Conservation (phyloP, 2,797 vertebrate genomes). For the Galago senegalensis region DNA sequence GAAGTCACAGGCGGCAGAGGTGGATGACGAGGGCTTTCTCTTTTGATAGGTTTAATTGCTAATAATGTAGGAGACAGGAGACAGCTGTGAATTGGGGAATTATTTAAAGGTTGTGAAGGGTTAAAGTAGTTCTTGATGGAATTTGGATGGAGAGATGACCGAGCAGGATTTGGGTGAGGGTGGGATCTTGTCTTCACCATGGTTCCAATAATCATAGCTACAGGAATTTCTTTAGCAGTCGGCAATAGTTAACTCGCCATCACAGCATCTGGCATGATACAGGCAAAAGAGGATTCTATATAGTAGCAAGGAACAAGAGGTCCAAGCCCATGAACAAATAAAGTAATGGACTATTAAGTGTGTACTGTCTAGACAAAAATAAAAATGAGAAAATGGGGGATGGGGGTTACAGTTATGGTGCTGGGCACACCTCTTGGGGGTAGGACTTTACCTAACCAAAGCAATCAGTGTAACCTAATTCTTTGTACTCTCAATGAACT, state of each 20-base stretch:
- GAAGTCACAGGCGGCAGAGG: not conserved
- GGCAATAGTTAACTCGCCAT: not conserved
- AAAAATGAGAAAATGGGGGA: not conserved
- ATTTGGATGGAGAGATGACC: not conserved
- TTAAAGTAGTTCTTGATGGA: not conserved
- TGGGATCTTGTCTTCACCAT: not conserved
- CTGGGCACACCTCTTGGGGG: too few species aligned
- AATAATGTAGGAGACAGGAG: not conserved
- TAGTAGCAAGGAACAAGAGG: not conserved
- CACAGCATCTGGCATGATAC: not conserved
- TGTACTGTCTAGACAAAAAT: accelerated
- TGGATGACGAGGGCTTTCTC: not conserved
- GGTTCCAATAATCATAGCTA: not conserved
- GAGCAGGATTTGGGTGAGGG: not conserved
- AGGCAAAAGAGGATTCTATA: not conserved
- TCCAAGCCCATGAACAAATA: not conserved
- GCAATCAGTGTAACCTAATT: too few species aligned
- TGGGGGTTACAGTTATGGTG: not conserved
- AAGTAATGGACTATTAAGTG: not conserved
- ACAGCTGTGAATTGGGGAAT: not conserved
- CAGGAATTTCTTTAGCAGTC: not conserved
- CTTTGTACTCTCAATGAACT: too few species aligned
- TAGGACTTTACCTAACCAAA: too few species aligned
- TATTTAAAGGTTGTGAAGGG: not conserved
- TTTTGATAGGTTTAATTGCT: not conserved